Evolutionary conservation across 2,797 vertebrate species (phyloP), one percentile per base, ranked within the genome.

Genomic region (Anniella stebbinsi): DNA sequence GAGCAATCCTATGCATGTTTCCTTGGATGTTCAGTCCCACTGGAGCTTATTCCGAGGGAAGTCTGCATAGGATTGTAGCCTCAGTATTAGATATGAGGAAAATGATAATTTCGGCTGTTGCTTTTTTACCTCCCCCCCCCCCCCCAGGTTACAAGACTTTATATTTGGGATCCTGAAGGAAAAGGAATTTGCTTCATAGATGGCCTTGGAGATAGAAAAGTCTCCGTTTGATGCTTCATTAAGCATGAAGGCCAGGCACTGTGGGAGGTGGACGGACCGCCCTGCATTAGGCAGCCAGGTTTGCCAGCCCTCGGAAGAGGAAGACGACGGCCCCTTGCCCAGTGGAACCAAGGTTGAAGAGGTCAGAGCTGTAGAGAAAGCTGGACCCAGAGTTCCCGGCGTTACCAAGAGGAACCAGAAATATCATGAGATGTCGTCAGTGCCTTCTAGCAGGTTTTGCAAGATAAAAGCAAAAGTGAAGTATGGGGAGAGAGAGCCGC

Each of bases 151-250:
- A 81, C n/a, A 11, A 91, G 88, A 21, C 87, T 48, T 38, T 11
- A 54, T 45, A 2, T 75, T 87, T 87, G 48, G 18, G 18, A 12
- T 30, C 28, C 54, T 33, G 54, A 66, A 45, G 45, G 66, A 72
- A 57, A 57, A 86, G 45, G 72, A 28, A 57, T 84, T 51, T 38
- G 45, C 82, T 51, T 75, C 38, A 88, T 91, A 1, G 0, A 97
- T 97, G 97, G 96, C 95, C 1, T 92, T 97, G 92, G 95, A 92
- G 92, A 97, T 96, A 96, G 96, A 97, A 91, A 96, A 94, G 51
- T 94, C 87, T 0, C 92, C 94, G 90, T 69, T 84, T n/a, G 93
- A 95, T 48, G 91, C 91, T 57, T 90, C 91, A 0, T 87, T 88
- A 91, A 95, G 88, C 0, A 90, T 96, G 95, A 96, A 97, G 60